phyloP scores from a whole-genome alignment of 2,888 invertebrate species.

The Coleophora deauratella region DNA sequence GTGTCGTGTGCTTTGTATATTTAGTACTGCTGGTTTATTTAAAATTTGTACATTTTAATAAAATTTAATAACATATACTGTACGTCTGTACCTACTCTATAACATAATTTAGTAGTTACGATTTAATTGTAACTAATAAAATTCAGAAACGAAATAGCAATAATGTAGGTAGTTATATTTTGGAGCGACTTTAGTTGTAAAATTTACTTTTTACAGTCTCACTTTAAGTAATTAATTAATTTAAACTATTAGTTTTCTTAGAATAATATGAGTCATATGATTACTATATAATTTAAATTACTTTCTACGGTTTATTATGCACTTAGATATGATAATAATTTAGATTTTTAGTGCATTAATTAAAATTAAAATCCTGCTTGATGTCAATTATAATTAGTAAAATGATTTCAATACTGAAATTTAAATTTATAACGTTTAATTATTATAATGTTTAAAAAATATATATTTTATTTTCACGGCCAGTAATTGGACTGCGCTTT shows the following conservation, averaged over 20 bases:
- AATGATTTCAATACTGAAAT: constrained; percentile 43
- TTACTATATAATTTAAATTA: not conserved
- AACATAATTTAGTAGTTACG: constrained; percentile 1
- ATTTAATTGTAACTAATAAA: not conserved
- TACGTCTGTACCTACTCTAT: constrained; percentile 2
- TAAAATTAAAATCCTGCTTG: constrained; percentile 50
- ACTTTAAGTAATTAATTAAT: too few relatives aligned
- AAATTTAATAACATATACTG: constrained; percentile 2
- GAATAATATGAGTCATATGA: too few relatives aligned
- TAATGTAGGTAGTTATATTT: constrained; percentile 1
- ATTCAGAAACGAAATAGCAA: constrained; percentile 2
- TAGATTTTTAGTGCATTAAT: too few relatives aligned
- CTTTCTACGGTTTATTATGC: too few relatives aligned
- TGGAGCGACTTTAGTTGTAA: not conserved
- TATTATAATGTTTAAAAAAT: constrained; percentile 17
- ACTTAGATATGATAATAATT: too few relatives aligned
- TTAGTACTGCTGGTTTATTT: constrained; percentile 42
- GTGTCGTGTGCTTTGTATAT: constrained; percentile 60
- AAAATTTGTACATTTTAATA: too few relatives aligned
- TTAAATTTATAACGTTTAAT: constrained; percentile 34
- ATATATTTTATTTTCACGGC: constrained; percentile 29
- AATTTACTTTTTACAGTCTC: not conserved
- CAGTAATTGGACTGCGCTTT: constrained; percentile 22
- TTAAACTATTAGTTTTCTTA: not conserved
- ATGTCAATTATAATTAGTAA: constrained; percentile 67